These are phyloP conservation scores for Xestia ashworthii DNA, from an alignment of 2,888 invertebrate species.

Conservation along the genomic window DNA sequence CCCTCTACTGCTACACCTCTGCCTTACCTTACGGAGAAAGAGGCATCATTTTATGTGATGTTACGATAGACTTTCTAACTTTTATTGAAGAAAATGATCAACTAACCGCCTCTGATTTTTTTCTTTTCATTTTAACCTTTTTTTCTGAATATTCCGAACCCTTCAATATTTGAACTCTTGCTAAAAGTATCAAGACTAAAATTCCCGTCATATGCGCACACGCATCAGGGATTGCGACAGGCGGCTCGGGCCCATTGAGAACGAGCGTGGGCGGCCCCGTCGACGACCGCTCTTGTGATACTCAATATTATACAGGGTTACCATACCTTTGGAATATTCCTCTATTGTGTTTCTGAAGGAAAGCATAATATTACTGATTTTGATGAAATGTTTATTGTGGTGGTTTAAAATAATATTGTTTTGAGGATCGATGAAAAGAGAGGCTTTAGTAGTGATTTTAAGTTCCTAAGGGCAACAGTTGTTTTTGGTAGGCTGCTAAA, in stretches of 20 bases:
- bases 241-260: conserved; percentile 70
- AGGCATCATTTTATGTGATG: too few relatives aligned
- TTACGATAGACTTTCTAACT: too few relatives aligned
- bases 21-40: too few relatives aligned
- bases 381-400: conserved; percentile 11
- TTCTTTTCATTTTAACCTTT: neutral
- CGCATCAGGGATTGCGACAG: conserved; percentile 70
- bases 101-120: too few relatives aligned
- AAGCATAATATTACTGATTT: conserved; percentile 42
- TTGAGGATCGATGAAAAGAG: neutral
- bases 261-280: conserved; percentile 70
- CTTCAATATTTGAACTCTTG: neutral
- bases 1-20: too few relatives aligned
- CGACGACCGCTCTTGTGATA: conserved; percentile 67
- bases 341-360: conserved; percentile 36
- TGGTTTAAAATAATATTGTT: conserved; percentile 26
- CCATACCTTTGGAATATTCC: conserved; percentile 51
- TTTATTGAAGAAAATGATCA: too few relatives aligned
- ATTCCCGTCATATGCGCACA: conserved; percentile 49
- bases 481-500: neutral
- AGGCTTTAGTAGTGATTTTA: neutral
- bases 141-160: neutral
- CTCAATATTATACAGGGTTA: conserved; percentile 67
- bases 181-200: conserved; percentile 68
- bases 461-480: neutral